These are phyloP conservation scores for Macrotrachela quadricornifera DNA, from an alignment of 1,140 invertebrate species.

Conservation along the genomic window DNA sequence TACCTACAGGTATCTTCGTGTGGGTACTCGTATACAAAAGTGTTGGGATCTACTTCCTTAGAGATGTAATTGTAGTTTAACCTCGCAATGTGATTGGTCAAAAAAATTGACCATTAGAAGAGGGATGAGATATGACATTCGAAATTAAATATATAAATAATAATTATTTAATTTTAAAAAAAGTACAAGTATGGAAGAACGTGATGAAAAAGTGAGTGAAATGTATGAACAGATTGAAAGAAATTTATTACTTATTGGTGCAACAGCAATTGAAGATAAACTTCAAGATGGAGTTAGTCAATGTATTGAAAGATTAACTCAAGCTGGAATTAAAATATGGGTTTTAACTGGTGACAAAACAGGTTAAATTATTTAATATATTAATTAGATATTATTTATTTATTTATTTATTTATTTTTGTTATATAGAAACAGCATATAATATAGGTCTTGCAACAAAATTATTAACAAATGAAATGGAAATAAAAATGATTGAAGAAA, in stretches of 20 bases:
- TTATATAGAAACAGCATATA: constrained; percentile 83
- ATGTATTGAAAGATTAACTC: constrained; percentile 65
- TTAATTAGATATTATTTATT: too few relatives aligned
- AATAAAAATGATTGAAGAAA: neutral
- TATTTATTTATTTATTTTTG: too few relatives aligned
- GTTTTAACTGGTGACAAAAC: constrained; percentile 95
- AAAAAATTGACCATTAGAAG: too few relatives aligned
- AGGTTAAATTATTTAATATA: too few relatives aligned
- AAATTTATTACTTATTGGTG: constrained; percentile 60
- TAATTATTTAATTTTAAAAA: constrained; percentile 47
- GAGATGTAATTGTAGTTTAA: too few relatives aligned
- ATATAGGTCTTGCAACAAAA: constrained; percentile 96
- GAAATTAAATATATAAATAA: too few relatives aligned
- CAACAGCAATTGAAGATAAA: constrained; percentile 95
- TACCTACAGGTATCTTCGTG: too few relatives aligned
- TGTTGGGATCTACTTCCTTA: too few relatives aligned
- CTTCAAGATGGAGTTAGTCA: constrained; percentile 92
- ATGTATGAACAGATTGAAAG: constrained; percentile 94
- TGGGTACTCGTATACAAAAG: too few relatives aligned
- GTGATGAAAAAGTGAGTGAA: constrained; percentile 69
- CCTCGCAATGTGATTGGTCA: too few relatives aligned
- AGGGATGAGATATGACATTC: too few relatives aligned
- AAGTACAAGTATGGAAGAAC: constrained; percentile 50
- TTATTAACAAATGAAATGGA: constrained; percentile 68
- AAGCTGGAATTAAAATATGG: constrained; percentile 95